phyloP scores from a whole-genome alignment of 2,888 invertebrate species.

The Cryptocephalus moraei region DNA sequence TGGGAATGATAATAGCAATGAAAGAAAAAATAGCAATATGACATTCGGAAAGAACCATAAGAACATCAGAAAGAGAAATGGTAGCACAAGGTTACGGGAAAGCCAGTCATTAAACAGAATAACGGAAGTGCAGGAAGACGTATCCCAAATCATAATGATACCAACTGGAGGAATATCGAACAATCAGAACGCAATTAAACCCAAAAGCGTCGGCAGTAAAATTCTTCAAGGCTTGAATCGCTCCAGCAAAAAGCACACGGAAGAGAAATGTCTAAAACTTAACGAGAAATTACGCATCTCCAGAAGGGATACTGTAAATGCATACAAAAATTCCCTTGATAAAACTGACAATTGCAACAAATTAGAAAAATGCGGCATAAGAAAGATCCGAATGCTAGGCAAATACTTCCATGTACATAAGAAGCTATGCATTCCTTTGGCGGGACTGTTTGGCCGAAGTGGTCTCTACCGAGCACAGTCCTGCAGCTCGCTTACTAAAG shows the following conservation, averaged over 20 bases:
- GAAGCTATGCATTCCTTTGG: conserved; percentile 51
- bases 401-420: conserved; percentile 60
- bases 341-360: conserved; percentile 25
- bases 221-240: conserved; percentile 39
- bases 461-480: conserved; percentile 50
- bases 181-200: conserved; percentile 33
- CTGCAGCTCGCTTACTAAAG: conserved; percentile 50
- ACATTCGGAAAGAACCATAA: conserved; percentile 43
- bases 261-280: conserved; percentile 24
- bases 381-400: conserved; percentile 50
- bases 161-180: conserved; percentile 29
- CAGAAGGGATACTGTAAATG: conserved; percentile 20
- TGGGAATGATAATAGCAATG: conserved; percentile 24
- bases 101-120: conserved; percentile 78
- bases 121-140: conserved; percentile 73
- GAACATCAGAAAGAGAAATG: conserved; percentile 40
- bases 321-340: conserved; percentile 3
- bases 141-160: conserved; percentile 31
- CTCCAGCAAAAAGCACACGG: conserved; percentile 15
- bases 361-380: conserved; percentile 22
- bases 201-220: conserved; percentile 43
- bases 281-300: conserved; percentile 16
- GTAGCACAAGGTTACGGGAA: conserved; percentile 61
- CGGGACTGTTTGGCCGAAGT: conserved; percentile 44
- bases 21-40: conserved; percentile 29